Percentiles rank a stretch among this genome's conserved stretches.
phyloP scores from a whole-genome alignment of 2,888 invertebrate species.

The Ophion obscuratus region DNA sequence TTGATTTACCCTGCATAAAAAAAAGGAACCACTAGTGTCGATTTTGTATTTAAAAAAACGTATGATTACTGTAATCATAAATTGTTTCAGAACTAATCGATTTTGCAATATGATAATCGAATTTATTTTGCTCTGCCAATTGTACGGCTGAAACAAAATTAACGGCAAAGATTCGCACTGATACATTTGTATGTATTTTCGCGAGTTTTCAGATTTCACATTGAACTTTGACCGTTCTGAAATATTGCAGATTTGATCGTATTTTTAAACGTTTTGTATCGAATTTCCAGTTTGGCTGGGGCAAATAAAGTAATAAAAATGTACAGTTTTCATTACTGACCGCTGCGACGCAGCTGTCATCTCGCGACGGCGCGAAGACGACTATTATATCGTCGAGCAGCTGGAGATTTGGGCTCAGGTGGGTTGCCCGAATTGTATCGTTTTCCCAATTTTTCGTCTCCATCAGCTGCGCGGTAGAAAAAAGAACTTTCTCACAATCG shows the following conservation, averaged over 20 bases:
- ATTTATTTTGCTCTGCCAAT: neutral
- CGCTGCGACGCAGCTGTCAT: slow-evolving; percentile 70
- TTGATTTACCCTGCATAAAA: slow-evolving; percentile 72
- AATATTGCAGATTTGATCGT: too few species aligned
- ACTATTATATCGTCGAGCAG: slow-evolving; percentile 69
- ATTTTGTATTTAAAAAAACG: too few species aligned
- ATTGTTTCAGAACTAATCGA: too few species aligned
- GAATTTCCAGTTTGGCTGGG: too few species aligned
- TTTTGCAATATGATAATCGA: neutral
- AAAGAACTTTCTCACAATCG: neutral
- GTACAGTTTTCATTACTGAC: slow-evolving; percentile 54
- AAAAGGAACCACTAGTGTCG: neutral
- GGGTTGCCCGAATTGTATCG: slow-evolving; percentile 71
- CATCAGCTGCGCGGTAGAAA: slow-evolving; percentile 48
- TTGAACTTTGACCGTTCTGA: too few species aligned
- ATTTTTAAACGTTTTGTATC: too few species aligned
- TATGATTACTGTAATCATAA: too few species aligned
- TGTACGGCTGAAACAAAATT: neutral
- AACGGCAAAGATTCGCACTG: neutral
- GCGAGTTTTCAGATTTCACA: too few species aligned
- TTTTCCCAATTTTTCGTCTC: slow-evolving; percentile 54
- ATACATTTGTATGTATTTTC: too few species aligned
- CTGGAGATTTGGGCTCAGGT: slow-evolving; percentile 65
- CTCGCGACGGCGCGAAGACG: slow-evolving; percentile 63
- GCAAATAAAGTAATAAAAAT: too few species aligned